A percentile compares a stretch with the other conserved stretches of the same genome.
These are phyloP conservation scores for Cyphomyrmex costatus DNA, from an alignment of 1,140 invertebrate species.

Conservation along the genomic window DNA sequence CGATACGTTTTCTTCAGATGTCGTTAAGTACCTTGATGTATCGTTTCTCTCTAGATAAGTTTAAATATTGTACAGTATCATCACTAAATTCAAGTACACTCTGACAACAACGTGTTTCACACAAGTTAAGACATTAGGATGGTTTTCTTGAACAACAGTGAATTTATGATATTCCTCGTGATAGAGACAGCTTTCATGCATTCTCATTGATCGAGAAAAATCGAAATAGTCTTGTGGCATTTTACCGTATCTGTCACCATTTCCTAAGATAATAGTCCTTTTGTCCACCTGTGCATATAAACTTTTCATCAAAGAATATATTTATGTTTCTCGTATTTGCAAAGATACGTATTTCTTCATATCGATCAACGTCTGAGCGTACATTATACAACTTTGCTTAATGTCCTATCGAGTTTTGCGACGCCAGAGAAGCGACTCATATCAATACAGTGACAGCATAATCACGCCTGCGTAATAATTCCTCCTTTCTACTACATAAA, in stretches of 20 bases:
- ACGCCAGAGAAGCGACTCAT: background rate
- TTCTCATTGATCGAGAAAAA: too few species aligned
- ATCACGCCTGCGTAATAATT: slow-evolving; percentile 34
- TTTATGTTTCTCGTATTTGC: background rate
- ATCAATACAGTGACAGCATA: slow-evolving; percentile 34
- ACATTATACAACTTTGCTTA: background rate
- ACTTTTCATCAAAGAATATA: too few species aligned
- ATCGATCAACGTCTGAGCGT: background rate
- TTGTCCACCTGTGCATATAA: too few species aligned
- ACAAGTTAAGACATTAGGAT: too few species aligned
- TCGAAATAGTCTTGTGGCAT: too few species aligned
- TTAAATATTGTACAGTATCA: background rate
- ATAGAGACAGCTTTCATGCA: too few species aligned
- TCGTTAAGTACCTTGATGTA: background rate
- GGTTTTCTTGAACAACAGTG: too few species aligned
- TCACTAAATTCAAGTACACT: background rate
- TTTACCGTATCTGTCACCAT: too few species aligned
- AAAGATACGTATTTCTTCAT: background rate
- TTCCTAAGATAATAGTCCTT: too few species aligned
- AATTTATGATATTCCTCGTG: too few species aligned
- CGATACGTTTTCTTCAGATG: background rate
- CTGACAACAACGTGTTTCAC: too few species aligned
- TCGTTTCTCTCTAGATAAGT: background rate
- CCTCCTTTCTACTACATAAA: slow-evolving; percentile 11
- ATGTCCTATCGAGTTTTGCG: background rate